Evolutionary conservation across 2,888 invertebrate genomes (phyloP).

Genomic region (Sthenelais limicola): DNA sequence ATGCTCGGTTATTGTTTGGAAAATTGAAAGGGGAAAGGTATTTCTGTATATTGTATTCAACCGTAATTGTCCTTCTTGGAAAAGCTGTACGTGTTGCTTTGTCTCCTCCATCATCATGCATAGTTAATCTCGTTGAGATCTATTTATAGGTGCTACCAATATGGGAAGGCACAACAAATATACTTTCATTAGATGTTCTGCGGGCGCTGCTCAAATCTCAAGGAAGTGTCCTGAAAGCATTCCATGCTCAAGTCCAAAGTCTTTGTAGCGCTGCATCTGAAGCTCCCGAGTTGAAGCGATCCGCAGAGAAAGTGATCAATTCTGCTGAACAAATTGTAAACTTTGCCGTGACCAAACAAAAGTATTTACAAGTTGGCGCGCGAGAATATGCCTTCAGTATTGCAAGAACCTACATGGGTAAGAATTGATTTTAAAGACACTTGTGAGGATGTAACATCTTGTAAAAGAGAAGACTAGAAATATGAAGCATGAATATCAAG

Average conservation of each 20-base stretch:
- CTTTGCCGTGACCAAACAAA: slow-evolving; percentile 53
- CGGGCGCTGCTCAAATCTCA: slow-evolving; percentile 74
- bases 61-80: no score
- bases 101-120: no score
- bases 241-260: slow-evolving; percentile 61
- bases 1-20: no score
- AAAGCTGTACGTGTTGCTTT: no score
- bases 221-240: slow-evolving; percentile 71
- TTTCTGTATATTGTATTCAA: no score
- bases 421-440: neutral
- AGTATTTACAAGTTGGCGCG: slow-evolving; percentile 71
- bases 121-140: no score
- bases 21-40: no score
- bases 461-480: no score
- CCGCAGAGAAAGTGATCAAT: slow-evolving; percentile 55
- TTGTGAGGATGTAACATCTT: neutral
- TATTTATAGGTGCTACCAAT: slow-evolving; percentile 76
- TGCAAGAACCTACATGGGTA: slow-evolving; percentile 71
- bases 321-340: slow-evolving; percentile 45
- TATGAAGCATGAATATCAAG: no score
- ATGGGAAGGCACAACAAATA: slow-evolving; percentile 78
- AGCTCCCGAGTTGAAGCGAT: slow-evolving; percentile 46
- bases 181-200: slow-evolving; percentile 75
- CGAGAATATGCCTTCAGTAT: slow-evolving; percentile 74
- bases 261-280: slow-evolving; percentile 54